phyloP scores from a whole-genome alignment of 2,888 invertebrate species.

The Atherix ibis region DNA sequence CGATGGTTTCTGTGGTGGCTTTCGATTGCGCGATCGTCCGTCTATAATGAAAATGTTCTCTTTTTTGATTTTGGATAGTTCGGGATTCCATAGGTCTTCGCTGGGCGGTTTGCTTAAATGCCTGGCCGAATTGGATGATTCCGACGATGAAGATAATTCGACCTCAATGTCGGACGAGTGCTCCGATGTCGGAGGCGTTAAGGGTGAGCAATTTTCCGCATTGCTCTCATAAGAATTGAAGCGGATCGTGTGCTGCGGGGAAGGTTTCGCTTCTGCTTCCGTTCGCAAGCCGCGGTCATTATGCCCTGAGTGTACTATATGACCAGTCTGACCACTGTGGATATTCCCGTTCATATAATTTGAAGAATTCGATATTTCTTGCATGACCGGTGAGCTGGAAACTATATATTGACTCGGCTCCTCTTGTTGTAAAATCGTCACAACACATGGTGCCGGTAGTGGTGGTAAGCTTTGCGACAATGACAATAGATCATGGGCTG shows the following conservation, averaged over 20 bases:
- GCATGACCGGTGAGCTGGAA: constrained; percentile 22
- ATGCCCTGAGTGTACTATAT: constrained; percentile 4
- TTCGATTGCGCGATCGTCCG: constrained; percentile 40
- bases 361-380: constrained; percentile 27
- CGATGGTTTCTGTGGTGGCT: neutral
- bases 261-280: constrained; percentile 9
- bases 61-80: constrained; percentile 8
- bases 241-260: constrained; percentile 12
- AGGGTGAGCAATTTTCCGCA: constrained; percentile 35
- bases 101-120: constrained; percentile 1
- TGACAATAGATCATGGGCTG: constrained; percentile 67
- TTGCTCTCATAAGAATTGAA: constrained; percentile 31
- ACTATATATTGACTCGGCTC: constrained; percentile 6
- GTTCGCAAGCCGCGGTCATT: constrained; percentile 12
- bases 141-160: constrained; percentile 29
- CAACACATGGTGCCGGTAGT: constrained; percentile 51
- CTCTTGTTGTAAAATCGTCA: constrained; percentile 41
- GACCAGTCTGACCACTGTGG: constrained; percentile 1
- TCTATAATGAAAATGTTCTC: constrained; percentile 22
- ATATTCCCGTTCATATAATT: constrained; percentile 10
- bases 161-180: constrained; percentile 57
- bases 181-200: constrained; percentile 55
- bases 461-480: constrained; percentile 64
- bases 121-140: constrained; percentile 3
- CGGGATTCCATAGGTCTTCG: constrained; percentile 10